Evolutionary conservation across 2,797 vertebrate species (phyloP), one percentile per base, ranked within the genome.

Genomic region (Antennarius maculatus): DNA sequence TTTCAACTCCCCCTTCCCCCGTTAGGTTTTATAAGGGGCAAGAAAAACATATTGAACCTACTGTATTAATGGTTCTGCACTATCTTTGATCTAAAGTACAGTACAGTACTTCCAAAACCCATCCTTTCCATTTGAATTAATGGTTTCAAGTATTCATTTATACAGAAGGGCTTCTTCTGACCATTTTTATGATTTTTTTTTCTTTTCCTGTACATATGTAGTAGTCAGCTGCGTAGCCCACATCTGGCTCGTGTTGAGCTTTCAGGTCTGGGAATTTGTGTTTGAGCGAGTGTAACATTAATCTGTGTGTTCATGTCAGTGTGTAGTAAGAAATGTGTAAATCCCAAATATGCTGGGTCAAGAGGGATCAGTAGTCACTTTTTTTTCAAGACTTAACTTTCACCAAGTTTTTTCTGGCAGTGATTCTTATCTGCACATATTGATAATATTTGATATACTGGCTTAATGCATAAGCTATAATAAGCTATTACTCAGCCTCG

Each of bases 311-410:
- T 69, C 10, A 46, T 57, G 56, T 56, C 23, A 0, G 50, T 37
- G 46, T 65, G 28, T 63, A 34, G 23, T 43, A 72, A 61, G 51
- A 31, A 27, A 29, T 61, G 46, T 68, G 61, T 73, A 71, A 78
- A 80, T 69, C 64, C 46, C 48, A 61, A 31, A 43, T 12, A 61
- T 15, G 17, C 45, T 47, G 34, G 68, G 47, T 54, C 59, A 69
- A 54, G 16, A 39, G 66, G 69, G 57, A 71, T 46, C 62, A 50
- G 23, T 66, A 29, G 71, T 72, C 75, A 72, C 66, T 64, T 71
- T 76, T 37, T 76, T 85, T 71, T 71, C 6, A 48, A 59, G 28
- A 55, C 61, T 73, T 69, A 48, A 66, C 58, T 74, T 77, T 61
- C 16, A 34, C 15, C 17, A 47, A 59, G 12, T 65, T 76, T 63